phyloP scores from a whole-genome alignment of 2,888 invertebrate genomes.

The Apamea monoglypha region DNA sequence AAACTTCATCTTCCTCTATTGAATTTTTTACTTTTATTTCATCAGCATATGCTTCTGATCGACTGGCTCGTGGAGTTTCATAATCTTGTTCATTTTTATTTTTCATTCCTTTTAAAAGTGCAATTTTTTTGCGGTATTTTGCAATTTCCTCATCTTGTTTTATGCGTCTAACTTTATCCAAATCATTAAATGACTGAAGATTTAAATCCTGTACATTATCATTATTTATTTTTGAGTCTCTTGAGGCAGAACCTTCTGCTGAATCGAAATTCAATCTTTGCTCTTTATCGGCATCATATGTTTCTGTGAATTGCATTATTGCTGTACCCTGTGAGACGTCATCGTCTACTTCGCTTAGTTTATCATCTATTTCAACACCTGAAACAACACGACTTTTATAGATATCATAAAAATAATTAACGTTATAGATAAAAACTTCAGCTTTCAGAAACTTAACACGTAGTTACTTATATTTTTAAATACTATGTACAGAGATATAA shows the following conservation, averaged over 20 bases:
- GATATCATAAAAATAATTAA: neutral
- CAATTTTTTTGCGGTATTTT: neutral
- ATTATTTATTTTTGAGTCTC: neutral
- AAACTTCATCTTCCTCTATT: neutral
- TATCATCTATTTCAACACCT: constrained; percentile 44
- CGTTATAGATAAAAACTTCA: neutral
- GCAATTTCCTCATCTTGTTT: neutral
- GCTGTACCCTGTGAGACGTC: neutral
- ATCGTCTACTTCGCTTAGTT: neutral
- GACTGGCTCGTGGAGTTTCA: neutral
- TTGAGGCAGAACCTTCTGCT: neutral
- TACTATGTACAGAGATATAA: neutral
- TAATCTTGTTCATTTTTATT: neutral
- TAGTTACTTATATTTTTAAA: neutral
- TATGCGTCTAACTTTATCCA: neutral
- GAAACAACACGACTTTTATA: constrained; percentile 15
- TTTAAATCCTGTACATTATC: neutral
- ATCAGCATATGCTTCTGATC: neutral
- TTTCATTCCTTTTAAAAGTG: neutral
- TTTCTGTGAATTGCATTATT: neutral
- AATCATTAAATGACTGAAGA: neutral
- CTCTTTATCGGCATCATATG: neutral
- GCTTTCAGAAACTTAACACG: neutral
- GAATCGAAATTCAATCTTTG: constrained; percentile 6
- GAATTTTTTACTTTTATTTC: neutral